Conservation (phyloP, 2,113 vertebrate genomes). For the Rhinolophus sinicus region DNA sequence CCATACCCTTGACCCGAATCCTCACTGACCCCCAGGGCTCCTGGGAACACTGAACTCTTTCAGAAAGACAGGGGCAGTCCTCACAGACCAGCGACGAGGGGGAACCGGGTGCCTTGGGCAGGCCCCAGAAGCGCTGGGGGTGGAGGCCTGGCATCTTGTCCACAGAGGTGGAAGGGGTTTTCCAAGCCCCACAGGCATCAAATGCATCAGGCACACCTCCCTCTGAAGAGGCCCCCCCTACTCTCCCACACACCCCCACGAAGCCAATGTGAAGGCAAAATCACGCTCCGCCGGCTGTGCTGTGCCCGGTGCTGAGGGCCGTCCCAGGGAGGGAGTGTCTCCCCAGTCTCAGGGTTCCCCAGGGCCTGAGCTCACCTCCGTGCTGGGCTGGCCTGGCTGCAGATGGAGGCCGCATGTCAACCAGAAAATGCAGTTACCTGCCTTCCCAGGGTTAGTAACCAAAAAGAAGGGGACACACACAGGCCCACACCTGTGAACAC, state of each 20-base stretch:
- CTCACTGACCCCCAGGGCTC: not conserved
- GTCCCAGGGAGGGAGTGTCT: not conserved
- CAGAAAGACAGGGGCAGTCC: not conserved
- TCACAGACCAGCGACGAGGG: too few species aligned
- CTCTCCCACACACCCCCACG: not conserved
- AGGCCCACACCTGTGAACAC: not conserved
- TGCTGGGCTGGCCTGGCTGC: too few species aligned
- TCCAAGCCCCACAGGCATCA: not conserved
- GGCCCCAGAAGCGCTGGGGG: accelerated
- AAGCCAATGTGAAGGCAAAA: not conserved
- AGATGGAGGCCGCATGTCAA: too few species aligned
- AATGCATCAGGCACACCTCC: not conserved
- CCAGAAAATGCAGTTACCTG: not conserved
- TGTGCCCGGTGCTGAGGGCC: not conserved
- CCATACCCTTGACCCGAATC: too few species aligned
- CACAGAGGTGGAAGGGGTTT: not conserved
- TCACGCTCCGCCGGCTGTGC: not conserved
- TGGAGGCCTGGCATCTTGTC: not conserved
- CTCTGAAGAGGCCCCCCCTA: not conserved
- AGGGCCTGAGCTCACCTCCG: not conserved
- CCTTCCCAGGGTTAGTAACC: not conserved
- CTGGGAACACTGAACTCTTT: not conserved
- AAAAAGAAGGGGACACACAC: accelerated
- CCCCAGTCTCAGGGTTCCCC: not conserved
- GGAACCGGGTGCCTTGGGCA: too few species aligned